Percentiles rank a stretch among this genome's conserved stretches.
These are phyloP conservation scores for Magallana gigas DNA, from an alignment of 1,140 invertebrate genomes.

Conservation along the genomic window DNA sequence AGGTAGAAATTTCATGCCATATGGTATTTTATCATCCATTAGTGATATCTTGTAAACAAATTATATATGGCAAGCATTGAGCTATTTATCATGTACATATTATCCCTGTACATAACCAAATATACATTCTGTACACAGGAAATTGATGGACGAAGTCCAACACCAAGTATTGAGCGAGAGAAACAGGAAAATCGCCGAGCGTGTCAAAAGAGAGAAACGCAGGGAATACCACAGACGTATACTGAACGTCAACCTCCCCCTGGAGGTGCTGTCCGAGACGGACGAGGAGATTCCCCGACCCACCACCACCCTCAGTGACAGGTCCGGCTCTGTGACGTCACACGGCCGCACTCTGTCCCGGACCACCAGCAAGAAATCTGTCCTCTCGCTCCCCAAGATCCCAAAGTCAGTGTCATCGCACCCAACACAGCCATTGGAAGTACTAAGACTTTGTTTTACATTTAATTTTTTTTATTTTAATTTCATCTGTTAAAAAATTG, in stretches of 20 bases:
- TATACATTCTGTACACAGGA: conserved; percentile 27
- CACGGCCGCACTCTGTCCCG: not conserved
- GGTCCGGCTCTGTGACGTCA: not conserved
- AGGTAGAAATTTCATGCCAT: too few species aligned
- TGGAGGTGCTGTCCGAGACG: conserved; percentile 43
- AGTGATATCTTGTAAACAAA: too few species aligned
- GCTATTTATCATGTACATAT: too few species aligned
- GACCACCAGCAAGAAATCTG: not conserved
- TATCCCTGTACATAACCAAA: not conserved
- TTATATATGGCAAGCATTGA: too few species aligned
- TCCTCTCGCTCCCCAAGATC: not conserved
- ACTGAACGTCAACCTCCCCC: conserved; percentile 35
- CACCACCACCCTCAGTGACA: not conserved
- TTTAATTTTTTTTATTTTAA: too few species aligned
- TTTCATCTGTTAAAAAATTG: too few species aligned
- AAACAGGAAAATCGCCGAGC: conserved; percentile 44
- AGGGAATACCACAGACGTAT: conserved; percentile 44
- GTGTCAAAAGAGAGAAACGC: conserved; percentile 42
- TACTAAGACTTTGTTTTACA: not conserved
- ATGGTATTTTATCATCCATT: too few species aligned
- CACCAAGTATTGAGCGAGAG: conserved; percentile 45
- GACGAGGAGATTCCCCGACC: conserved; percentile 45
- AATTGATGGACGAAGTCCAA: conserved; percentile 49
- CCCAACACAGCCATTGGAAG: not conserved
- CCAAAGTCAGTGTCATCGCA: not conserved